Evolutionary conservation across 2,888 invertebrate species (phyloP), one percentile per base, ranked within the genome.

Genomic region (Stomorhina lunata): DNA sequence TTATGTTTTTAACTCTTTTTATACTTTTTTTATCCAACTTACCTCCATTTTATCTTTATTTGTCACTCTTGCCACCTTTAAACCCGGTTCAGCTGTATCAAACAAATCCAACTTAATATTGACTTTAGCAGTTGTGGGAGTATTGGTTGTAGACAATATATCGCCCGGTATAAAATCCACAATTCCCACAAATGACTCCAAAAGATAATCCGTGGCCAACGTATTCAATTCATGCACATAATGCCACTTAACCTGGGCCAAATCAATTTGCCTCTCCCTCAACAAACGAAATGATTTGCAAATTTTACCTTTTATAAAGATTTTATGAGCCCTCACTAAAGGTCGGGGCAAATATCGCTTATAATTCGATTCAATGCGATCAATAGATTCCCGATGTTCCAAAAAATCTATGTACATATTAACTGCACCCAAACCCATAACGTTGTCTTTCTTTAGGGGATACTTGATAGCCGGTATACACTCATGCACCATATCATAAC

Each of bases 331-430:
- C 86, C 94, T 94, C 9, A 95, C 92, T 69, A 96, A 94, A 84
- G 95, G 94, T 89, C 95, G 95, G 0, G 97, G 97, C 86, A 97
- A 94, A 92, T 95, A 97, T 85, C 95, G 95, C 88, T 95, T 95
- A 87, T 96, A 97, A 86, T 96, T 95, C 84, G 93, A 94, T 86
- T 95, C 94, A 2, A 97, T 94, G 76, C 93, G 93, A 83, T 95
- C 95, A 65, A 93, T 91, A 0, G 93, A 91, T 81, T 94, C 90
- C 71, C 94, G 93, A 85, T 95, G 94, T 88, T 97, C 96, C n/a
- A 95, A 90, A 91, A 95, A 95, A 43, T 95, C 95, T 85, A 97
- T 94, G 80, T 94, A 95, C 96, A 98, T 97, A 90, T 97, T 97
- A 66, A 95, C 94, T 72, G 97, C 96, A 9, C 96, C 96, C 66